Conservation (phyloP, 1,140 invertebrate species). For the Eupristina koningsbergeri region DNA sequence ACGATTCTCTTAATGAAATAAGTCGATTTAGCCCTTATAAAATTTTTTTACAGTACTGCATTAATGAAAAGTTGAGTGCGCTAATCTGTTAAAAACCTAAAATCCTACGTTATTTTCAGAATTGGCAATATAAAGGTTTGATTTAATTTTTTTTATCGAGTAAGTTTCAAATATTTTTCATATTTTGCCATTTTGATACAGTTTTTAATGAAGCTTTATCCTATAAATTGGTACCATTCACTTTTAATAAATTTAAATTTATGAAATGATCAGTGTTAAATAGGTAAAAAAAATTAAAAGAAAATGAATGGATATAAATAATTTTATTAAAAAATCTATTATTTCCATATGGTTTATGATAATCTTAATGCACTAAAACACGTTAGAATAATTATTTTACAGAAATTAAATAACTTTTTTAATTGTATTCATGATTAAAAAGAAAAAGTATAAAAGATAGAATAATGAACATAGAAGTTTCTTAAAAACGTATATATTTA, state of each 20-base stretch:
- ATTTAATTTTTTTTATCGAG: background rate
- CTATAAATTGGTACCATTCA: background rate
- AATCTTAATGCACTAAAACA: background rate
- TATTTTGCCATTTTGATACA: background rate
- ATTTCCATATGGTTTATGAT: background rate
- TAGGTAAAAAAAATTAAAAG: too few species aligned
- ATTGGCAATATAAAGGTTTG: background rate
- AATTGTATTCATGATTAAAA: background rate
- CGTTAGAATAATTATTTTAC: conserved; percentile 1
- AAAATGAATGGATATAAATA: background rate
- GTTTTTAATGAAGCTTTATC: background rate
- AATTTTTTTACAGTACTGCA: background rate
- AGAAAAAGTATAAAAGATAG: too few species aligned
- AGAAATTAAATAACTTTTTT: background rate
- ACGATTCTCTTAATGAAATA: background rate
- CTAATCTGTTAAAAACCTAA: background rate
- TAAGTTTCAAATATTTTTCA: background rate
- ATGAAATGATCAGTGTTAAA: background rate
- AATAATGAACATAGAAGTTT: too few species aligned
- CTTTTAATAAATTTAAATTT: background rate
- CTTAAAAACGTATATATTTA: too few species aligned
- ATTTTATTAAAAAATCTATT: background rate
- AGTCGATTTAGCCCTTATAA: background rate
- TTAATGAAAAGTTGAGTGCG: background rate
- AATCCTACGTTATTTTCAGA: background rate